A percentile compares a stretch with the other conserved stretches of the same genome.
phyloP scores from a whole-genome alignment of 2,888 invertebrate genomes.

The Calameuta pallipes region DNA sequence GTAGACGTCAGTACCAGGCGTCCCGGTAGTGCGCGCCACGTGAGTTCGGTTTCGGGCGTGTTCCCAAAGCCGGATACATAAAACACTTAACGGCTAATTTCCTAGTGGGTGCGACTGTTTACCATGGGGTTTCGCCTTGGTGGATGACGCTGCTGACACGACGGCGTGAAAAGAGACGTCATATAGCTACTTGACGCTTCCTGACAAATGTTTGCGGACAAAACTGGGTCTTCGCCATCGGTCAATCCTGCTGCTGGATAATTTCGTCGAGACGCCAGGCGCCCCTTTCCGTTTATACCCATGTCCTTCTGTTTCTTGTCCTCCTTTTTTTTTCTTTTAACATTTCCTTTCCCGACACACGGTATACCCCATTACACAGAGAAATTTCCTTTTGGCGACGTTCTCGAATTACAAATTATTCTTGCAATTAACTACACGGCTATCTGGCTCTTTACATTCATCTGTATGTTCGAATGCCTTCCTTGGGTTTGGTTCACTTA shows the following conservation, averaged over 20 bases:
- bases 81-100: slow-evolving; percentile 60
- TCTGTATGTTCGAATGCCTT: background rate
- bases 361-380: background rate
- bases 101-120: slow-evolving; percentile 41
- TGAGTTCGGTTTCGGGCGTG: slow-evolving; percentile 30
- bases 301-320: slow-evolving; percentile 50
- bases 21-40: slow-evolving; percentile 27
- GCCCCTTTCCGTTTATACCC: slow-evolving; percentile 21
- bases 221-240: slow-evolving; percentile 19
- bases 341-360: slow-evolving; percentile 44
- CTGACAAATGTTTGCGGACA: slow-evolving; percentile 48
- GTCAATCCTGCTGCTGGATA: slow-evolving; percentile 38
- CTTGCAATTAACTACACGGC: slow-evolving; percentile 48
- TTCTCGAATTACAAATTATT: slow-evolving; percentile 54
- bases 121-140: slow-evolving; percentile 20
- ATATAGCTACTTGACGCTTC: slow-evolving; percentile 48
- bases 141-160: slow-evolving; percentile 1
- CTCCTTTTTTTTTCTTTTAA: slow-evolving; percentile 10
- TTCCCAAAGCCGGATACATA: slow-evolving; percentile 51
- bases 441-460: background rate
- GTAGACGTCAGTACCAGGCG: slow-evolving; percentile 5
- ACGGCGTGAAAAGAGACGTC: slow-evolving; percentile 16
- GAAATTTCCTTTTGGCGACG: slow-evolving; percentile 9
- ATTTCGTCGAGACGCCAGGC: slow-evolving; percentile 48
- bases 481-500: background rate